Evolutionary conservation across 2,113 vertebrate genomes (phyloP), one percentile per base, ranked within the genome.

Genomic region (Muscicapa adusta): DNA sequence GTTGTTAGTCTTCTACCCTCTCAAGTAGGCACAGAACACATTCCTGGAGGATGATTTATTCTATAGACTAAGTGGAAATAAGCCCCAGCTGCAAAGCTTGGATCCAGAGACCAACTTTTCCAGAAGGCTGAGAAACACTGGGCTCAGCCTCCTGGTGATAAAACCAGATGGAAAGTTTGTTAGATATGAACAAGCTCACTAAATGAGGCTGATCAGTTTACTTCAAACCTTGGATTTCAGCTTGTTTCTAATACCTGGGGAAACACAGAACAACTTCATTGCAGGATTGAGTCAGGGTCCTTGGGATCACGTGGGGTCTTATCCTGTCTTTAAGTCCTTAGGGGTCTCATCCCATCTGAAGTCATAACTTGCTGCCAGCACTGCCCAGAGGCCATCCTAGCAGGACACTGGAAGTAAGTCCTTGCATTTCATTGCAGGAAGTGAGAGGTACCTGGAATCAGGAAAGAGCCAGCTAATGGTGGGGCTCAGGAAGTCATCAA

Each of bases 401-500:
- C 22, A 87, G 78, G 48, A 68, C 26, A 26, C 13, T 43, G 67
- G 79, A 90, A 83, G 53, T 10, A 85, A 85, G 8, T 81, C 18
- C 20, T 73, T 77, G 38, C 6, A 10, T 95, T 91, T 93, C 26
- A 14, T 91, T 96, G 57, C 97, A 99, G 98, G 97, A 85, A 53
- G 53, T 40, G 95, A 94, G 45, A 88, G 71, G 68, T 48, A 91
- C 54, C 26, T 4, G 1, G 97, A 97, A 45, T 92, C 89, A 51
- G 94, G 95, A 94, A 96, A 88, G 63, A 94, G 93, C 74, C 96
- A 97, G 50, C 58, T 7, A 1, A 62, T 90, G 56, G 78, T 93
- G 5, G 91, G 96, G 36, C 96, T 98, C 95, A 97, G 97, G 93
- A 98, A 97, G 88, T 88, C 92, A 4, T 92, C 97, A 45, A 98